Conservation (phyloP, 2,888 invertebrate genomes). For the Cerastis leucographa region DNA sequence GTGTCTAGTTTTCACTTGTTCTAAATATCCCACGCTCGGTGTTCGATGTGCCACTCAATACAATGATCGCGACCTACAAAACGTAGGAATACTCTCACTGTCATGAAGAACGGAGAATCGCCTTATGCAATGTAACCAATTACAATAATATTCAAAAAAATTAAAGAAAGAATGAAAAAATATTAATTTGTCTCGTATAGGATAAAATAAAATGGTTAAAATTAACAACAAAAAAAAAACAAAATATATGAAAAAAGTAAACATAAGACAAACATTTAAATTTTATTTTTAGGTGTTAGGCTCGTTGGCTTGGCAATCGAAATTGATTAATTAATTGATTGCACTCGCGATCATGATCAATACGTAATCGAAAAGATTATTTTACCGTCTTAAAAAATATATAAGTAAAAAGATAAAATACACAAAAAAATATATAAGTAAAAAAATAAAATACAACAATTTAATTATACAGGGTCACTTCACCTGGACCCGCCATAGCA, state of each 20-base stretch:
- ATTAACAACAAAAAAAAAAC: too few relatives aligned
- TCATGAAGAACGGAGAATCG: constrained; percentile 65
- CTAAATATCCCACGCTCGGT: constrained; percentile 74
- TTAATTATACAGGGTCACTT: not conserved
- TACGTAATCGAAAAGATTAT: not conserved
- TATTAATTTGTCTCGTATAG: too few relatives aligned
- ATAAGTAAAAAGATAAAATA: not conserved
- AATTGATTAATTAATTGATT: constrained; percentile 5
- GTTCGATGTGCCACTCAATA: constrained; percentile 64
- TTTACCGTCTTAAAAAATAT: not conserved
- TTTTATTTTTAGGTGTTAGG: constrained; percentile 12
- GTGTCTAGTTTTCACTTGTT: constrained; percentile 79
- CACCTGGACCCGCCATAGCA: too few relatives aligned
- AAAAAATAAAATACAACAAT: not conserved
- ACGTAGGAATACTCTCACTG: constrained; percentile 86
- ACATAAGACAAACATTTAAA: too few relatives aligned
- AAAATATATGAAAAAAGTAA: too few relatives aligned
- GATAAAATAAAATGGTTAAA: too few relatives aligned
- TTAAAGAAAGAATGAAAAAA: too few relatives aligned
- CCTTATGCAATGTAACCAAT: constrained; percentile 68
- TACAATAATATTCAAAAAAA: constrained; percentile 41
- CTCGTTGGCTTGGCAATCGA: constrained; percentile 32
- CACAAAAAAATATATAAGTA: too few relatives aligned
- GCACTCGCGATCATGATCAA: not conserved
- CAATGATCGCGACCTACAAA: constrained; percentile 85